phyloP scores from a whole-genome alignment of 2,888 invertebrate species.

The Zelleria hepariella region DNA sequence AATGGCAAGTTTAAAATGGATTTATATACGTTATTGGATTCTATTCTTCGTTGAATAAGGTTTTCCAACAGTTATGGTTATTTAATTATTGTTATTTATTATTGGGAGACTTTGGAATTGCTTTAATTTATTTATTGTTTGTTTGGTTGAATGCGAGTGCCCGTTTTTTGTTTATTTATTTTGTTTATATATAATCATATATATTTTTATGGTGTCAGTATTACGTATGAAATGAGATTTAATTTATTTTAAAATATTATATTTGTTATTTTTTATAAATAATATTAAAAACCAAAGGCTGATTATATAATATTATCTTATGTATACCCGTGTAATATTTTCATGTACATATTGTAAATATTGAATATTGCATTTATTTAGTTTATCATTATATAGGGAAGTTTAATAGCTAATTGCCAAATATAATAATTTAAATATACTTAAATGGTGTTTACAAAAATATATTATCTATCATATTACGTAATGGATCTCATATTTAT shows the following conservation, averaged over 20 bases:
- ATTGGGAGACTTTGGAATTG: constrained; percentile 23
- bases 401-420: neutral
- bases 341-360: constrained; percentile 21
- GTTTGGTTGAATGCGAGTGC: neutral
- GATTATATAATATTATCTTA: constrained; percentile 7
- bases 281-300: constrained; percentile 3
- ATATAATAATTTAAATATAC: neutral
- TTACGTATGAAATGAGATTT: constrained; percentile 24
- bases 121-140: constrained; percentile 40
- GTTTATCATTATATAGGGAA: constrained; percentile 19
- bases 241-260: constrained; percentile 13
- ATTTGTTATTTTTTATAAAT: neutral
- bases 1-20: constrained; percentile 6
- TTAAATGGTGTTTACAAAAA: neutral
- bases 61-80: constrained; percentile 14
- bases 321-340: constrained; percentile 10
- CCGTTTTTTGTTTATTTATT: constrained; percentile 3
- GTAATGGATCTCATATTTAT: constrained; percentile 4
- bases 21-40: constrained; percentile 4
- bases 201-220: constrained; percentile 14
- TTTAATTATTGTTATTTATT: constrained; percentile 3
- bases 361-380: constrained; percentile 39
- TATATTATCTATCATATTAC: neutral
- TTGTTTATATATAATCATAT: constrained; percentile 13
- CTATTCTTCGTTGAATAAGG: constrained; percentile 11